Evolutionary conservation across 2,113 vertebrate genomes (phyloP), one percentile per base, ranked within the genome.

Genomic region (Gymnorhina tibicen): DNA sequence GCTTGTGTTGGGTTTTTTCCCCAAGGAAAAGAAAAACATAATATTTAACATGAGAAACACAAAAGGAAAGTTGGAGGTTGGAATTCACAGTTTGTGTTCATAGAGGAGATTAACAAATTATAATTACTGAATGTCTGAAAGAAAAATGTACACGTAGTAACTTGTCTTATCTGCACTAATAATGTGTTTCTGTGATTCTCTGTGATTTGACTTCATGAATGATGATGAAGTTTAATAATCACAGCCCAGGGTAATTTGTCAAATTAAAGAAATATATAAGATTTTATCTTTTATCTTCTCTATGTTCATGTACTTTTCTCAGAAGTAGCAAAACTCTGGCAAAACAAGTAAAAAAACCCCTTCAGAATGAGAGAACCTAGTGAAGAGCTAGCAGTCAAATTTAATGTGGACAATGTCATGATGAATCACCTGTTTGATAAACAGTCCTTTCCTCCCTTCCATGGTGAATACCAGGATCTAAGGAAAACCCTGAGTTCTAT

Each of bases 1-100:
- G 5, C 4, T 69, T 55, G 11, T 0, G 0, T 18, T 35, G 6
- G 9, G 4, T 12, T 41, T 47, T 37, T 28, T 27, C 11, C 27
- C 30, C 16, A 19, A 15, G 10, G 1, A 11, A 30, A 32, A 16
- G 6, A 5, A 27, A 37, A 19, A 14, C 6, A 8, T n/a, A 10
- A 4, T 1, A 1, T 62, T 68, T 52, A 52, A 50, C 4, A 42
- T 3, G 7, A 62, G 63, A 72, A 73, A 12, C 11, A 44, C 16
- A 74, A 53, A 70, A 64, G 22, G 8, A 62, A 82, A 14, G 6
- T 4, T 59, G 20, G 19, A 79, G 1, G 4, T 16, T 85, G 12
- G 21, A 74, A 73, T 49, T 24, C 2, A 12, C 18, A 11, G 4
- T 41, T 56, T 28, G 3, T 24, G 5, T 59, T 76, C 24, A 27